These are phyloP conservation scores for Dorcus parallelipipedus DNA, from an alignment of 2,888 invertebrate species.

Conservation along the genomic window DNA sequence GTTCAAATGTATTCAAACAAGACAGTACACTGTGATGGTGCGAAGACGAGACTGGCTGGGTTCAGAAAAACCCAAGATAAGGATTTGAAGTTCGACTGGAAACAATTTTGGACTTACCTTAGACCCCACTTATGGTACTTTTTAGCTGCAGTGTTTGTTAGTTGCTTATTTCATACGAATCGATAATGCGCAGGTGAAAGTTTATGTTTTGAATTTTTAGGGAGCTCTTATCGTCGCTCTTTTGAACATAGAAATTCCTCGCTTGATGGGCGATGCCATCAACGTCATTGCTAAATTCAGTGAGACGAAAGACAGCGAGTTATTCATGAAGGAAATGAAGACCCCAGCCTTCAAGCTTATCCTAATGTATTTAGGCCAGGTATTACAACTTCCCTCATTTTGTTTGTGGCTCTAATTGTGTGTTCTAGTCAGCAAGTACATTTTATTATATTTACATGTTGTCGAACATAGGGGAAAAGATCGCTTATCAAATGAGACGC, in stretches of 20 bases:
- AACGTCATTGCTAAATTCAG: slow-evolving; percentile 68
- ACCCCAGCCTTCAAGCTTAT: slow-evolving; percentile 66
- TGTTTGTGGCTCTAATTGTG: slow-evolving; percentile 6
- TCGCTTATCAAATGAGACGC: slow-evolving; percentile 77
- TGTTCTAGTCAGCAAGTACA: slow-evolving; percentile 75
- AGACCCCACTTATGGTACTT: slow-evolving; percentile 75
- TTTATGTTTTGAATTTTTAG: slow-evolving; percentile 53
- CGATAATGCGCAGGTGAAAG: background rate
- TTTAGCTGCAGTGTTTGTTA: slow-evolving; percentile 73
- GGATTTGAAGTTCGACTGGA: slow-evolving; percentile 73
- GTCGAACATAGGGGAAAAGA: slow-evolving; percentile 83
- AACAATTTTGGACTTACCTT: slow-evolving; percentile 67
- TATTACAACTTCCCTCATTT: slow-evolving; percentile 39
- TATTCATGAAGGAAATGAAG: slow-evolving; percentile 62
- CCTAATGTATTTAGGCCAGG: slow-evolving; percentile 71
- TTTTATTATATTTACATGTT: slow-evolving; percentile 86
- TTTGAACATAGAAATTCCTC: slow-evolving; percentile 86
- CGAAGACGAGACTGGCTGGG: slow-evolving; percentile 40
- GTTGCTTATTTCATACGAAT: slow-evolving; percentile 36
- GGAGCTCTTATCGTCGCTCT: slow-evolving; percentile 84
- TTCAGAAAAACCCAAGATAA: slow-evolving; percentile 46
- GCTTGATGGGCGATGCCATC: slow-evolving; percentile 76
- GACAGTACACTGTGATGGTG: slow-evolving; percentile 35
- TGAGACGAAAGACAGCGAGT: slow-evolving; percentile 48
- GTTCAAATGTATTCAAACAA: slow-evolving; percentile 26